These are phyloP conservation scores for Tachypleus tridentatus DNA, from an alignment of 1,140 invertebrate species.

Conservation along the genomic window DNA sequence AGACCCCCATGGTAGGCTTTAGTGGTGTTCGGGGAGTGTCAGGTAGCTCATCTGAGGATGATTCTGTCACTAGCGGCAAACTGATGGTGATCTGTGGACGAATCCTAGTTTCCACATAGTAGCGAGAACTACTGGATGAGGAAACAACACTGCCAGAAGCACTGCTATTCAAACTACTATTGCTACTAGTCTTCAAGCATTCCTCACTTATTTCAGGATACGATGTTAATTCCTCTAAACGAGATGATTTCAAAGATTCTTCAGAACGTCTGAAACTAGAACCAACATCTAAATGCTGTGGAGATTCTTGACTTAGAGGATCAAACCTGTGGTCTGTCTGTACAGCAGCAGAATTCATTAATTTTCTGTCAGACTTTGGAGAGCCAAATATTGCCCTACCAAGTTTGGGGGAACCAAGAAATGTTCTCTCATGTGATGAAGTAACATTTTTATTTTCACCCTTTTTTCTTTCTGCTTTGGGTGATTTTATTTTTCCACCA, in stretches of 20 bases:
- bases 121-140: conserved; percentile 9
- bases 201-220: conserved; percentile 2
- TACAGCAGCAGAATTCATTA: conserved; percentile 12
- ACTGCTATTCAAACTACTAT: conserved; percentile 15
- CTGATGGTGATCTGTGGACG: conserved; percentile 17
- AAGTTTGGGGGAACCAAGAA: conserved; percentile 16
- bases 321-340: conserved; percentile 12
- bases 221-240: not conserved
- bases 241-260: too few relatives aligned
- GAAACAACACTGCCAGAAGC: conserved; percentile 3
- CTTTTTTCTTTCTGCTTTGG: conserved; percentile 14
- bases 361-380: conserved; percentile 13
- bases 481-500: conserved; percentile 10
- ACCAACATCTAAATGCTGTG: too few relatives aligned
- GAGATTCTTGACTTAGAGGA: too few relatives aligned
- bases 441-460: too few relatives aligned
- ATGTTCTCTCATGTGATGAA: conserved; percentile 7
- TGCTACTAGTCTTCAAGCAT: conserved; percentile 14
- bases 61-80: conserved; percentile 14
- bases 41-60: conserved; percentile 3
- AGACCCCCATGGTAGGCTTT: conserved; percentile 18
- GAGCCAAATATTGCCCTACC: conserved; percentile 15
- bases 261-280: too few relatives aligned
- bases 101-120: conserved; percentile 16
- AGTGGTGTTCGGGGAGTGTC: conserved; percentile 13